Base-by-base conservation (phyloP, 2,888 invertebrate species). In the Odontocerum albicorne region DNA sequence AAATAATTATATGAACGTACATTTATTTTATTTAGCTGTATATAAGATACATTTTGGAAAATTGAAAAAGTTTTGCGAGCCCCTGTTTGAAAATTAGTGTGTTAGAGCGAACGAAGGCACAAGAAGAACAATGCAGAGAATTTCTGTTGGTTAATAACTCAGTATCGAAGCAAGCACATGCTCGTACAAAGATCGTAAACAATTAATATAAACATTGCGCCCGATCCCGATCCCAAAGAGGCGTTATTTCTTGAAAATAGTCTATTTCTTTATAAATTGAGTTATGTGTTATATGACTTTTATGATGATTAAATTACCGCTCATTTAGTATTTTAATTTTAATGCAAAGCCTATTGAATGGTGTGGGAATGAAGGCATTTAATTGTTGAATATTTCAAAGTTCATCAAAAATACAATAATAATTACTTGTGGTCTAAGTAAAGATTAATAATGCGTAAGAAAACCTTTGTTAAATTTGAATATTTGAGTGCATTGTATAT, bases 71-170 rank as follows among this genome's bases (percentile, higher is more conserved):
- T n/a, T n/a, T n/a, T n/a, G n/a, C n/a, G n/a, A n/a, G n/a, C n/a
- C n/a, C n/a, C n/a, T n/a, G n/a, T n/a, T n/a, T n/a, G n/a, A n/a
- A n/a, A n/a, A n/a, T n/a, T n/a, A n/a, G n/a, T n/a, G n/a, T n/a
- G n/a, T n/a, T n/a, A n/a, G n/a, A n/a, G n/a, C n/a, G n/a, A n/a
- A n/a, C n/a, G n/a, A n/a, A n/a, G n/a, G n/a, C n/a, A n/a, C n/a
- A n/a, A n/a, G n/a, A 13, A 50, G 35, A 43, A 42, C 42, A 35
- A 50, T 52, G 52, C 44, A 45, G 36, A 31, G 44, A 35, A 45
- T 27, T 45, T 45, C 17, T 16, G 15, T 21, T 38, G 36, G 36
- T 52, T 27, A 52, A 45, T 16, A 35, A 27, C 33, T 35, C 33
- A 47, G 36, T 47, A 47, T 47, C 36, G 35, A 36, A 36, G 47